phyloP scores from a whole-genome alignment of 1,140 invertebrate genomes.

The Polypedilum pembai region DNA sequence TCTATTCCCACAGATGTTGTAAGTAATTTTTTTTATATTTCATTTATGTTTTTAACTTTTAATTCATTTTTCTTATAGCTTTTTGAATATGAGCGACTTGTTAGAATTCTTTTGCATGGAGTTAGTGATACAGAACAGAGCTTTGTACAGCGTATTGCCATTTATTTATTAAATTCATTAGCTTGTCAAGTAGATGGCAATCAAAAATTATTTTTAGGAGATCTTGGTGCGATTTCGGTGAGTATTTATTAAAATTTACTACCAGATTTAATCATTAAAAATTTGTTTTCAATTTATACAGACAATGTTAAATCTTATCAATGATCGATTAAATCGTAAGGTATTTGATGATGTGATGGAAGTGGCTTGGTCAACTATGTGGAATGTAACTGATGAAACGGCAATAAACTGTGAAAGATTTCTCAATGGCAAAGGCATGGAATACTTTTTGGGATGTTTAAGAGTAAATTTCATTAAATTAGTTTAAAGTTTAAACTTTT shows the following conservation, averaged over 20 bases:
- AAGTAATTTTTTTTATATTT: constrained; percentile 44
- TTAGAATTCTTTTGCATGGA: constrained; percentile 75
- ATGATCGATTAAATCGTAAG: constrained; percentile 60
- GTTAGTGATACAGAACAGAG: constrained; percentile 71
- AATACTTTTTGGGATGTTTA: constrained; percentile 77
- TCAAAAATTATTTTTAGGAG: constrained; percentile 84
- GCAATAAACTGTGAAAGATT: constrained; percentile 86
- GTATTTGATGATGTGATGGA: constrained; percentile 93
- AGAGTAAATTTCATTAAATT: constrained; percentile 46
- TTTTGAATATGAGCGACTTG: constrained; percentile 84
- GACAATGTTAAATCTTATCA: constrained; percentile 81
- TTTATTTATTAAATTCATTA: constrained; percentile 89
- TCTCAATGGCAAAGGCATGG: constrained; percentile 77
- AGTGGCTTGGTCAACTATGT: constrained; percentile 96
- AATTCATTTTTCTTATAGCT: constrained; percentile 51
- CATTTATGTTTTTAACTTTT: constrained; percentile 2
- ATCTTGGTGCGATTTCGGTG: constrained; percentile 79
- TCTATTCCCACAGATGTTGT: constrained; percentile 92
- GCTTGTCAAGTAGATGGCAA: constrained; percentile 92
- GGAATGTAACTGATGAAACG: constrained; percentile 97
- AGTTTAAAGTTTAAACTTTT: too few relatives aligned
- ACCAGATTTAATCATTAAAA: not conserved
- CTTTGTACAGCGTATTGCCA: constrained; percentile 89
- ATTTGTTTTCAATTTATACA: constrained; percentile 42
- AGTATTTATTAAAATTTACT: constrained; percentile 33